A percentile compares a stretch with the other conserved stretches of the same genome.
Evolutionary conservation across 2,797 vertebrate species (phyloP).

Genomic region (Sus cebifrons): DNA sequence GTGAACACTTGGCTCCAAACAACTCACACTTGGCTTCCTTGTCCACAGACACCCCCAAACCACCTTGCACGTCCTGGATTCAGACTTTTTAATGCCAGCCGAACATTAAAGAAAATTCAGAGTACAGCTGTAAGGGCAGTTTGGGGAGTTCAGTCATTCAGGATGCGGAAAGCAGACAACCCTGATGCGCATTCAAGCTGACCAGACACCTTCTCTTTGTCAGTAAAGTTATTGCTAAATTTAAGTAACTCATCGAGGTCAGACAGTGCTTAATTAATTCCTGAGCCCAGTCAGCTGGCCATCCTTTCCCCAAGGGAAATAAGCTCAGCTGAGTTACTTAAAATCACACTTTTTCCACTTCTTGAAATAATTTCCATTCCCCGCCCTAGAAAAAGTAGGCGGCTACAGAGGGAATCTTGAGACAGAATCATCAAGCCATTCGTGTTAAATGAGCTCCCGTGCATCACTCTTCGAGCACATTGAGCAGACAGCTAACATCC

Average conservation of each 20-base stretch:
- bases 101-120: neutral
- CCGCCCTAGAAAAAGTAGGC: conserved; percentile 18
- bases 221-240: neutral
- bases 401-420: neutral
- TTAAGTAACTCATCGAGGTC: conserved; percentile 46
- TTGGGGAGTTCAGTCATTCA: neutral
- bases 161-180: neutral
- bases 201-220: neutral
- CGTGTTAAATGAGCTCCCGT: neutral
- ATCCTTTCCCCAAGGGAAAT: conserved; percentile 48
- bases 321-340: conserved; percentile 21
- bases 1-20: neutral
- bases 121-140: neutral
- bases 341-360: conserved; percentile 44
- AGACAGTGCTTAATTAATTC: conserved; percentile 2
- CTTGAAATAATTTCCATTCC: conserved; percentile 73
- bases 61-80: neutral
- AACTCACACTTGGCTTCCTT: neutral
- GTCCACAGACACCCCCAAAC: neutral
- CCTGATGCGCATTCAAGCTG: neutral
- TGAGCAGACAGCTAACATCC: neutral
- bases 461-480: neutral
- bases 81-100: neutral
- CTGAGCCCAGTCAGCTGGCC: neutral
- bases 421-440: conserved; percentile 44